phyloP scores from a whole-genome alignment of 92 coral and sea anemone species.

The Montipora capitata region DNA sequence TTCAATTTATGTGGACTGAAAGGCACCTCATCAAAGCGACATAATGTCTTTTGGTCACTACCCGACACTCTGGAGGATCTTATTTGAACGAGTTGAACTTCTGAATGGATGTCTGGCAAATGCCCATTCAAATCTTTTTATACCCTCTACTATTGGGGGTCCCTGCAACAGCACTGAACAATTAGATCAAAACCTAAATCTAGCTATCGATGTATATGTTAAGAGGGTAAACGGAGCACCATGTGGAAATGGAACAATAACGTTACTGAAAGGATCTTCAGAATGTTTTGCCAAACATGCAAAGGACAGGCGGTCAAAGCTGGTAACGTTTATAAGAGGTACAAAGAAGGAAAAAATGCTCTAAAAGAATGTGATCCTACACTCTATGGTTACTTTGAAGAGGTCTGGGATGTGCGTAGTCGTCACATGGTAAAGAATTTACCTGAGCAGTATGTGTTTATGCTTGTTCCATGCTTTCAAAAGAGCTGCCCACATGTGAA shows the following conservation, averaged over 20 bases:
- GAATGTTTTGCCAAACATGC: conserved; percentile 31
- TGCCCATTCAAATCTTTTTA: conserved; percentile 56
- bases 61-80: conserved; percentile 51
- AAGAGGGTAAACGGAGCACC: neutral
- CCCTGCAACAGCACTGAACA: conserved; percentile 21
- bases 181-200: conserved; percentile 18
- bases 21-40: conserved; percentile 52
- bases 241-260: neutral
- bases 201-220: conserved; percentile 67
- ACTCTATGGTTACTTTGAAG: conserved; percentile 49
- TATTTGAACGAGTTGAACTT: conserved; percentile 55
- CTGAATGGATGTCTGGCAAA: conserved; percentile 51
- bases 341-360: conserved; percentile 33
- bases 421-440: conserved; percentile 72
- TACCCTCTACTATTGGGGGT: conserved; percentile 25
- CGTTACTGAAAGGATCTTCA: neutral
- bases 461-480: conserved; percentile 54
- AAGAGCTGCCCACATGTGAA: no score
- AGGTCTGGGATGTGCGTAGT: conserved; percentile 61
- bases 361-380: conserved; percentile 48
- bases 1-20: conserved; percentile 65
- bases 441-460: conserved; percentile 61
- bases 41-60: conserved; percentile 37
- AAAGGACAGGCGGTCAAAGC: conserved; percentile 61
- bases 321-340: conserved; percentile 69